Base-by-base conservation (phyloP, 2,888 invertebrate genomes). In the Sisyra nigra region DNA sequence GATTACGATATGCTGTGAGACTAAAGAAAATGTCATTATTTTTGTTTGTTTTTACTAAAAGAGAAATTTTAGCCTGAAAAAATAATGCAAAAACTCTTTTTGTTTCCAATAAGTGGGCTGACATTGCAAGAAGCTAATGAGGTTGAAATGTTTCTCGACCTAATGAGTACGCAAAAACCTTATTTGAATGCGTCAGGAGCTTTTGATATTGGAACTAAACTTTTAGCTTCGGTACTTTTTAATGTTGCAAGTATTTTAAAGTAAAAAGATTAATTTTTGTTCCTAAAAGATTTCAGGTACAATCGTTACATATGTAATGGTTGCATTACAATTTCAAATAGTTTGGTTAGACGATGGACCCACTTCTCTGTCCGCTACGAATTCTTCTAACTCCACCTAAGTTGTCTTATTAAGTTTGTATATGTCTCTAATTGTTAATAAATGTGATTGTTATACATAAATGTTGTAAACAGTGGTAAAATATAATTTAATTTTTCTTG, bases 41-140 rank as follows among this genome's bases (percentile, higher is more conserved):
- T n/a, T n/a, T n/a, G n/a, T n/a, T n/a, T n/a, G n/a, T n/a, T n/a
- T n/a, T 36, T 14, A 15, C 3, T 15, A 10, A 36, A 36, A 36
- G 10, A n/a, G 17, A 36, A 13, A 36, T 41, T 41, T 34, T 48
- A 57, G 57, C 51, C 50, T 41, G 49, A 55, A 36, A 53, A 55
- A 24, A 49, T 55, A 5, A 46, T 52, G 40, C 52, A 53, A 13
- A 56, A 51, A 43, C 42, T 57, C 18, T 56, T 53, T 47, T 50
- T 52, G 41, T 57, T 51, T 50, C 56, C 56, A 3, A 53, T 56
- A 43, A 56, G 54, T 45, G 54, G 52, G 44, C 45, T 57, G 32
- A 51, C 47, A n/a, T 47, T 50, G 9, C 44, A 50, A 9, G 57
- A 57, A 45, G 53, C 54, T 9, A 49, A 52, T 7, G 54, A 57